Evolutionary conservation across 2,797 vertebrate species (phyloP).

Genomic region (Xenopus petersii): DNA sequence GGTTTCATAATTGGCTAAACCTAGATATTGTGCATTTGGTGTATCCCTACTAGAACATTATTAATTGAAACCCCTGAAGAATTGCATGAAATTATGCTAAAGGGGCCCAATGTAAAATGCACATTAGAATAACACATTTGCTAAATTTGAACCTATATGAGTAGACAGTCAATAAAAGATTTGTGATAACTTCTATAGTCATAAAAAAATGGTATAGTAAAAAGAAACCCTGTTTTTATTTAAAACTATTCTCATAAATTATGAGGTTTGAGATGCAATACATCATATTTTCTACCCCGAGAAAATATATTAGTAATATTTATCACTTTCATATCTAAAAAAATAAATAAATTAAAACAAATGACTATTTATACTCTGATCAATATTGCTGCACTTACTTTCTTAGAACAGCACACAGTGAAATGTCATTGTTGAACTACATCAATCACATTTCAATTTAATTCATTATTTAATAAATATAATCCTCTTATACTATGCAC

Average conservation of each 20-base stretch:
- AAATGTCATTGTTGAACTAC: constrained; percentile 61
- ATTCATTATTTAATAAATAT: constrained; percentile 71
- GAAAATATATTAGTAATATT: constrained; percentile 67
- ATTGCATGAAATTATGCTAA: no score
- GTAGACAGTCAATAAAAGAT: no score
- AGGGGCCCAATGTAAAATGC: no score
- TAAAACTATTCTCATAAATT: constrained; percentile 52
- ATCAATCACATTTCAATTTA: constrained; percentile 67
- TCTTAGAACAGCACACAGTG: constrained; percentile 57
- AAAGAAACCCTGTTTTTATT: constrained; percentile 30
- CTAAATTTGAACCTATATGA: no score
- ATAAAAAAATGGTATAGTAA: not conserved
- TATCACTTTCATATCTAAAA: constrained; percentile 62
- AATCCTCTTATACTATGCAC: constrained; percentile 60
- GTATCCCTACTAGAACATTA: no score
- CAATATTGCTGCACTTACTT: constrained; percentile 63
- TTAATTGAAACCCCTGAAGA: no score
- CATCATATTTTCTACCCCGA: constrained; percentile 41
- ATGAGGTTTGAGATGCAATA: constrained; percentile 57
- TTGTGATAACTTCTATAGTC: no score
- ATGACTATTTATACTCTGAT: constrained; percentile 61
- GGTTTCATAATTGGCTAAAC: no score
- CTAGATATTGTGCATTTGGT: no score
- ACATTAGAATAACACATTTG: no score
- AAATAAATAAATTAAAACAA: constrained; percentile 73